A percentile compares a stretch with the other conserved stretches of the same genome.
Conservation (phyloP, 2,888 invertebrate genomes). For the Acronicta alni region DNA sequence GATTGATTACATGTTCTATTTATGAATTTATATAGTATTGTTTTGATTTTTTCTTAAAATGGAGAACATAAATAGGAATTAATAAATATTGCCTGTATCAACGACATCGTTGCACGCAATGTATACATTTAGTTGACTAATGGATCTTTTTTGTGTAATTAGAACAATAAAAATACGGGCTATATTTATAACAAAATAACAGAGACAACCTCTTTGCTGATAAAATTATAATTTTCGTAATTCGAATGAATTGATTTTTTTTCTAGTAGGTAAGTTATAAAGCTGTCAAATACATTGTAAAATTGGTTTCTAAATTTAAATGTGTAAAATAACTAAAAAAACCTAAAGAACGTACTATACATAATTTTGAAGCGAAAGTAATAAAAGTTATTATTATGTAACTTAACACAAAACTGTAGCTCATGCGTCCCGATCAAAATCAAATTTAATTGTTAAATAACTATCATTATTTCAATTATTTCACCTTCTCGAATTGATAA, state of each 20-base stretch:
- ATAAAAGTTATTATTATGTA: conserved; percentile 60
- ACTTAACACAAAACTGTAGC: conserved; percentile 54
- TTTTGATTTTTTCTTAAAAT: conserved; percentile 11
- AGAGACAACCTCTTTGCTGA: background rate
- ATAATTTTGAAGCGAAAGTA: conserved; percentile 56
- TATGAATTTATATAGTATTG: conserved; percentile 17
- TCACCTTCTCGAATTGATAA: conserved; percentile 57
- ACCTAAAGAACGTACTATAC: background rate
- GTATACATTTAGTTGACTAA: background rate
- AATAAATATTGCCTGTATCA: conserved; percentile 8
- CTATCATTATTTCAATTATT: conserved; percentile 65
- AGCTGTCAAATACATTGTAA: no score
- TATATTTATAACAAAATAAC: background rate
- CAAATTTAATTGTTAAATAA: conserved; percentile 62
- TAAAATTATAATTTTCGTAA: no score
- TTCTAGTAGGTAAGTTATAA: no score
- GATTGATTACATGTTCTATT: conserved; percentile 44
- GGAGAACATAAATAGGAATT: conserved; percentile 8
- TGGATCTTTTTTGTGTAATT: background rate
- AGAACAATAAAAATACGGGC: background rate
- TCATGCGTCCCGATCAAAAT: conserved; percentile 60
- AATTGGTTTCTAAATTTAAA: no score
- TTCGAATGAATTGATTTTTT: no score
- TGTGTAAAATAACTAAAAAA: no score
- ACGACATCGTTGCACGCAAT: conserved; percentile 2